Conservation (phyloP, 23 tunicate genomes). For the Ascidia mentula region DNA sequence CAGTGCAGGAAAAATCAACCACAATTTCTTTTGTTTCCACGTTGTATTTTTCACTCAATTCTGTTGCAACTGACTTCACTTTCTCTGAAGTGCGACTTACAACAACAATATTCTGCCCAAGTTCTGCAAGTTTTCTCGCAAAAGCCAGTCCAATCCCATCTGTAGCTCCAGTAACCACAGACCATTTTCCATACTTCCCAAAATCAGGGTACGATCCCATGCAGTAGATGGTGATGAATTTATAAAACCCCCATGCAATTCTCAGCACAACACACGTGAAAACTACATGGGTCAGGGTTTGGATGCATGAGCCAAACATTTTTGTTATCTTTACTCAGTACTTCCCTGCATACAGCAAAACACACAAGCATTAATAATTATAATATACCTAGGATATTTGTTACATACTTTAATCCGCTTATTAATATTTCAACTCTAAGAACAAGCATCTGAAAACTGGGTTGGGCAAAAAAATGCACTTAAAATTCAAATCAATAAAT, state of each 20-base stretch:
- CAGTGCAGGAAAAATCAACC: slow-evolving; percentile 60
- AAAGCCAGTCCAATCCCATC: slow-evolving; percentile 87
- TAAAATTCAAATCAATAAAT: no score
- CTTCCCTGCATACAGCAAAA: no score
- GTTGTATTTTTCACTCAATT: slow-evolving; percentile 42
- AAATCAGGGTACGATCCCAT: slow-evolving; percentile 43
- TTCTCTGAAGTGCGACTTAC: slow-evolving; percentile 73
- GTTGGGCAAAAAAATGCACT: no score
- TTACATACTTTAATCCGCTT: no score
- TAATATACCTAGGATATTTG: no score
- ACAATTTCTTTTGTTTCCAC: slow-evolving; percentile 55
- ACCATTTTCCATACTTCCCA: slow-evolving; percentile 62
- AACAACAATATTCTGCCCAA: slow-evolving; percentile 83
- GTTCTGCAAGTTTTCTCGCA: slow-evolving; percentile 56
- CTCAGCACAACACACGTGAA: background rate
- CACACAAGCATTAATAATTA: no score
- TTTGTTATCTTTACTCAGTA: no score
- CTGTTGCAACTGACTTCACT: slow-evolving; percentile 37
- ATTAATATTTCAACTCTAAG: no score
- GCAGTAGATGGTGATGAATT: slow-evolving; percentile 31
- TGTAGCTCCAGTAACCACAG: slow-evolving; percentile 88
- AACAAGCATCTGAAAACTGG: no score
- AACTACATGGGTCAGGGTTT: background rate
- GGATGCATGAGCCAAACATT: no score
- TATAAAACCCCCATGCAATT: background rate